Percentiles rank a stretch among this genome's conserved stretches.
phyloP scores from a whole-genome alignment of 2,113 vertebrate species.

The Scortum barcoo region DNA sequence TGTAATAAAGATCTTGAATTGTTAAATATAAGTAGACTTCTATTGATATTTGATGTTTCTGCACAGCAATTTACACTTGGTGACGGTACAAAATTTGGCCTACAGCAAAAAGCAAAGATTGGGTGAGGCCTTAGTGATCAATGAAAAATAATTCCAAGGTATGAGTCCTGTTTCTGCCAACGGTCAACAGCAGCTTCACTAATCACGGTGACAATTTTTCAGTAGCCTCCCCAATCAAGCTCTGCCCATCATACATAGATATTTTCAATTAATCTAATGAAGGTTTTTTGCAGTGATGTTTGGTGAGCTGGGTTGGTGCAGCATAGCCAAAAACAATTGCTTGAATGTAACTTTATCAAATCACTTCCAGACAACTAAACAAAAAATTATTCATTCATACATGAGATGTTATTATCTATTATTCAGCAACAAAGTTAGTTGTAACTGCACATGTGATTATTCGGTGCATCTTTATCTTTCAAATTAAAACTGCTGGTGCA shows the following conservation, averaged over 20 bases:
- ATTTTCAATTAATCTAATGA: not conserved
- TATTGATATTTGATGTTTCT: not conserved
- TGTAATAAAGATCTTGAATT: not conserved
- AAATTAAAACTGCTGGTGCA: slow-evolving; percentile 46
- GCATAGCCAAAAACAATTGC: slow-evolving; percentile 4
- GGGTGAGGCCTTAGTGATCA: not conserved
- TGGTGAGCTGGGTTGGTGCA: not conserved
- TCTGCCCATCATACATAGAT: not conserved
- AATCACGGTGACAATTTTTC: not conserved
- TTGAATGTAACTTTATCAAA: slow-evolving; percentile 11
- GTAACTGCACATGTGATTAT: slow-evolving; percentile 19
- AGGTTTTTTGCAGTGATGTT: not conserved
- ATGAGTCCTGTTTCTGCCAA: not conserved
- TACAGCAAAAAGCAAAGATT: not conserved
- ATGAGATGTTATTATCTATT: slow-evolving; percentile 12
- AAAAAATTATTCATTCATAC: slow-evolving; percentile 16
- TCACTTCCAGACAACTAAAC: slow-evolving; percentile 8
- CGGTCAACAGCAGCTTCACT: not conserved
- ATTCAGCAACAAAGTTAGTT: not conserved
- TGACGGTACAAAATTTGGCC: not conserved
- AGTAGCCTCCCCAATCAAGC: not conserved
- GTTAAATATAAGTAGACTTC: not conserved
- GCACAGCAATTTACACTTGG: not conserved
- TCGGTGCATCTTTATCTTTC: slow-evolving; percentile 33
- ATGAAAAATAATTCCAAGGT: no score